These are phyloP conservation scores for Agonopterix arenella DNA, from an alignment of 2,888 invertebrate genomes.

Conservation along the genomic window DNA sequence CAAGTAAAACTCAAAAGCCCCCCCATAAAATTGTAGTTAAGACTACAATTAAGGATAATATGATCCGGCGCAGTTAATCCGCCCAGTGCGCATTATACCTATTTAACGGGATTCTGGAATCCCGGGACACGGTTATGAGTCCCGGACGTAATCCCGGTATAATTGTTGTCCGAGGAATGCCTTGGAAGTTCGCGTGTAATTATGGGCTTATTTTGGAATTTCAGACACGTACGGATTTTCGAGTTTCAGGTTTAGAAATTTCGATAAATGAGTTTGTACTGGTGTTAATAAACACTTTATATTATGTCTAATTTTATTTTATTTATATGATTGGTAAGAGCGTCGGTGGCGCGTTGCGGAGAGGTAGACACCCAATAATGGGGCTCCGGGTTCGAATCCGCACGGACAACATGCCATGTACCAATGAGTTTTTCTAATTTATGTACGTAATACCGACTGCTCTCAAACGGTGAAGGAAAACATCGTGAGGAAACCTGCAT, in stretches of 20 bases:
- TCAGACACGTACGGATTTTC: slow-evolving; percentile 12
- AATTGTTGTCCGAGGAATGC: slow-evolving; percentile 69
- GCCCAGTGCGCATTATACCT: slow-evolving; percentile 59
- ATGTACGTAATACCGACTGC: too few species aligned
- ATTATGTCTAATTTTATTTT: too few species aligned
- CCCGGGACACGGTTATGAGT: slow-evolving; percentile 60
- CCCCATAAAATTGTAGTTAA: slow-evolving; percentile 58
- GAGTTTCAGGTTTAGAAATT: neutral
- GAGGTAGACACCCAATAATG: too few species aligned
- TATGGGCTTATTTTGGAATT: slow-evolving; percentile 38
- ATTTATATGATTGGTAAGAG: too few species aligned
- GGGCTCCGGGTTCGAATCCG: too few species aligned
- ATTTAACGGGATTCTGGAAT: slow-evolving; percentile 62
- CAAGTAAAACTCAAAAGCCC: slow-evolving; percentile 24
- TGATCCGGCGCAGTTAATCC: slow-evolving; percentile 61
- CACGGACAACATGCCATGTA: too few species aligned
- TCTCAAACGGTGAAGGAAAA: too few species aligned
- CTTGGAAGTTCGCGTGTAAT: slow-evolving; percentile 54
- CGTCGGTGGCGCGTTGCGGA: too few species aligned
- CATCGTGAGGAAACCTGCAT: too few species aligned
- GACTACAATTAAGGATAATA: slow-evolving; percentile 62
- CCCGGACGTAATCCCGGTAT: slow-evolving; percentile 58
- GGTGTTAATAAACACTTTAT: too few species aligned
- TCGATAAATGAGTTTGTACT: slow-evolving; percentile 4
- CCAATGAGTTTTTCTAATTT: too few species aligned